These are phyloP conservation scores for Myotis pilosus DNA, from an alignment of 2,797 vertebrate species.

Conservation along the genomic window DNA sequence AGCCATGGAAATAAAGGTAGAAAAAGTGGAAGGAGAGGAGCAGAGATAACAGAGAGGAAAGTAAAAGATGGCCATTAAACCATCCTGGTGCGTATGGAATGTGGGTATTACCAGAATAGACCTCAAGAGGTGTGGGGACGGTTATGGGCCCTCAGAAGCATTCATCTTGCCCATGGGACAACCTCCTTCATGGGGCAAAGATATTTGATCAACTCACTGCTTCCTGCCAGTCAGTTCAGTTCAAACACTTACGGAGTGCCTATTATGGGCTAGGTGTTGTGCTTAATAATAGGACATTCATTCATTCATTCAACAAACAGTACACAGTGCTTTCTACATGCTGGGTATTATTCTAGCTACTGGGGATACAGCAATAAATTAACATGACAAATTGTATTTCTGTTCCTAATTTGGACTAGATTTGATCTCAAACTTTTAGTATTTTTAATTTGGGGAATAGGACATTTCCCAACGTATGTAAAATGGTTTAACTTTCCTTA, in stretches of 20 bases:
- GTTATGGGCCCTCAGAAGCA: not conserved
- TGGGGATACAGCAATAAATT: not conserved
- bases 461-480: not conserved
- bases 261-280: not conserved
- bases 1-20: not conserved
- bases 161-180: not conserved
- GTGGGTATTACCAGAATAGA: not conserved
- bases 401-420: conserved; percentile 9
- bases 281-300: not conserved
- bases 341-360: not conserved
- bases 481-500: not conserved
- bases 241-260: not conserved
- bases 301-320: not conserved
- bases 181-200: not conserved
- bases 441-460: conserved; percentile 1
- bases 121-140: not conserved
- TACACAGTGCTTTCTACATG: not conserved
- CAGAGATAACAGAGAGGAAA: not conserved
- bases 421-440: not conserved
- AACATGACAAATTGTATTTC: not conserved
- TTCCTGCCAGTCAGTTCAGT: not conserved
- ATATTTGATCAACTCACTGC: not conserved
- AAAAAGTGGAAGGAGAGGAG: not conserved
- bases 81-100: not conserved
- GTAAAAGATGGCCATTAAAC: not conserved